Evolutionary conservation across 2,888 invertebrate species (phyloP).

Genomic region (Tiliacea citrago): DNA sequence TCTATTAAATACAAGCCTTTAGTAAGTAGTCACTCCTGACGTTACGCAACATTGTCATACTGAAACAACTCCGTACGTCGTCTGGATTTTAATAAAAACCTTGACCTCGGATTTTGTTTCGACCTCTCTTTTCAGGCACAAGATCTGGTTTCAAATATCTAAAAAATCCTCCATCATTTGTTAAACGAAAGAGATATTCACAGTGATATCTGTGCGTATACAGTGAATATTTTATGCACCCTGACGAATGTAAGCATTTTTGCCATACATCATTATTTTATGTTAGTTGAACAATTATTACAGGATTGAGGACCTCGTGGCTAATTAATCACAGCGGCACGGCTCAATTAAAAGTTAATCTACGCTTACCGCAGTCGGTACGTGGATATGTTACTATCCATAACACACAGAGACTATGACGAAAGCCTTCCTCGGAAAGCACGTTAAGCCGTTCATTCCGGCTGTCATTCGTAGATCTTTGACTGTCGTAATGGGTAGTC

Average conservation of each 20-base stretch:
- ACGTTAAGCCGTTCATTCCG: background rate
- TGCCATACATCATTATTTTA: background rate
- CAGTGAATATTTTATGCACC: background rate
- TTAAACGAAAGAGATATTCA: too few species aligned
- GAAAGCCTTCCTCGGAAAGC: background rate
- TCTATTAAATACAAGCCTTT: background rate
- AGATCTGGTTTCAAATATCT: background rate
- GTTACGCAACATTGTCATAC: constrained; percentile 11
- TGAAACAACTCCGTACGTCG: constrained; percentile 23
- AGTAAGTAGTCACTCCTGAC: constrained; percentile 5
- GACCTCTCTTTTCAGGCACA: background rate
- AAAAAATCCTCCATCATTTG: too few species aligned
- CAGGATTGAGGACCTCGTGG: background rate
- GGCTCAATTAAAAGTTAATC: background rate
- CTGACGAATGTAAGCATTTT: too few species aligned
- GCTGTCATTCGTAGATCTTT: background rate
- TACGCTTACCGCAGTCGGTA: background rate
- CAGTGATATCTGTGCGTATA: too few species aligned
- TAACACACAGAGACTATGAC: background rate
- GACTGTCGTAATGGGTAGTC: background rate
- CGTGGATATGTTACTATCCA: background rate
- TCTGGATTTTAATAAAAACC: constrained; percentile 28
- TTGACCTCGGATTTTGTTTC: constrained; percentile 19
- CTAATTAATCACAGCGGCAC: background rate
- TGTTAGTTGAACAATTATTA: background rate